Percentiles rank a stretch among this genome's conserved stretches.
Conservation (phyloP, 2,113 vertebrate genomes). For the Nothocercus julius region DNA sequence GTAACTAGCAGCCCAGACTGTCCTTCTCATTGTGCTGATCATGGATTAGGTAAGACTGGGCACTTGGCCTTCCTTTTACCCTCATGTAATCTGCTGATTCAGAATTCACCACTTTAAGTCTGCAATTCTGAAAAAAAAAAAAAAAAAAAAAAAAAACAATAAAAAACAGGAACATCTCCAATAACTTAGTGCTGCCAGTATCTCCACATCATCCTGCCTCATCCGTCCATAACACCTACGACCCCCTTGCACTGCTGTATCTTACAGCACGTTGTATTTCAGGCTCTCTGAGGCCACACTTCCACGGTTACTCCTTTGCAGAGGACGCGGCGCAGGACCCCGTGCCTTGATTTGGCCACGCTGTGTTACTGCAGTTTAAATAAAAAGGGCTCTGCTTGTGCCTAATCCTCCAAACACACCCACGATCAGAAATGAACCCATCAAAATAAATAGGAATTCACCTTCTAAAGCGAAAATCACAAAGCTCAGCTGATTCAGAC, state of each 20-base stretch:
- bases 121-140: too few species aligned
- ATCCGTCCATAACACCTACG: fast-evolving
- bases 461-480: background rate
- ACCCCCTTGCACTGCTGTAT: background rate
- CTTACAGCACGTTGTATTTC: fast-evolving
- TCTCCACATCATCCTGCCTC: fast-evolving
- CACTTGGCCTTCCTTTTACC: background rate
- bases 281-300: background rate
- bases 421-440: background rate
- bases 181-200: fast-evolving
- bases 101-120: background rate
- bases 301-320: background rate
- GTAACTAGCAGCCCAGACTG: fast-evolving
- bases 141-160: too few species aligned
- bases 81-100: background rate
- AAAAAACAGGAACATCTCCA: background rate
- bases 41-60: background rate
- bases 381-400: background rate
- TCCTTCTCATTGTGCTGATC: background rate
- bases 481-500: background rate
- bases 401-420: background rate
- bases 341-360: fast-evolving
- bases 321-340: background rate
- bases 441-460: background rate
- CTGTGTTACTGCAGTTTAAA: fast-evolving